Conservation (phyloP, 2,797 vertebrate genomes). For the Hirundo rustica region DNA sequence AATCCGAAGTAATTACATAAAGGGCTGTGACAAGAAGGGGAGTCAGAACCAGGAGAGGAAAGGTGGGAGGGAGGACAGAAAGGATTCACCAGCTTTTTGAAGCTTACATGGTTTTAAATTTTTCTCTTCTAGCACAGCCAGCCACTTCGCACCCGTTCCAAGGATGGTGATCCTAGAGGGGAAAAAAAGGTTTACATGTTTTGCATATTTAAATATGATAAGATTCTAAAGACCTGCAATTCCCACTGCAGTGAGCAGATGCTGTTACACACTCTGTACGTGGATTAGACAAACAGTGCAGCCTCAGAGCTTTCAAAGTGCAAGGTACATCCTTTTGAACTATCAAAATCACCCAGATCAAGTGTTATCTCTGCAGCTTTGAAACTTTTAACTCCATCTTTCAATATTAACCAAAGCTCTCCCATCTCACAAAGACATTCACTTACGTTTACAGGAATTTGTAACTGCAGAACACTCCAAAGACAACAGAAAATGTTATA, state of each 20-base stretch:
- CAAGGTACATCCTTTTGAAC: background rate
- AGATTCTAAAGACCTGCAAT: background rate
- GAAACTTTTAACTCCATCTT: background rate
- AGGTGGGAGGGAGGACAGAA: background rate
- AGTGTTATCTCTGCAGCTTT: background rate
- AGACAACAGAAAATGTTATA: background rate
- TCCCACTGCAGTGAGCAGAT: conserved; percentile 3
- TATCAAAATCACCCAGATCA: background rate
- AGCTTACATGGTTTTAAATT: conserved; percentile 89
- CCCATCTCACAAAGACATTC: background rate
- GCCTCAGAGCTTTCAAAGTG: background rate
- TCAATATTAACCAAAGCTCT: conserved; percentile 34
- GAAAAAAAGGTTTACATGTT: background rate
- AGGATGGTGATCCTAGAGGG: conserved; percentile 89
- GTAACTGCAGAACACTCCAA: background rate
- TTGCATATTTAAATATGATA: background rate
- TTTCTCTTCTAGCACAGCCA: conserved; percentile 90
- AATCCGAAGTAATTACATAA: background rate
- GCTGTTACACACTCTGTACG: background rate
- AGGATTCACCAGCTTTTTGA: background rate
- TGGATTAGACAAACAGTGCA: background rate
- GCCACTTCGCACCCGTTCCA: conserved; percentile 94
- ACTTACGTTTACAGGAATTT: background rate
- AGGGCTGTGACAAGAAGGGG: background rate
- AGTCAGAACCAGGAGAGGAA: background rate